Evolutionary conservation across 2,113 vertebrate species (phyloP), one percentile per base, ranked within the genome.

Genomic region (Beaufortia kweichowensis): DNA sequence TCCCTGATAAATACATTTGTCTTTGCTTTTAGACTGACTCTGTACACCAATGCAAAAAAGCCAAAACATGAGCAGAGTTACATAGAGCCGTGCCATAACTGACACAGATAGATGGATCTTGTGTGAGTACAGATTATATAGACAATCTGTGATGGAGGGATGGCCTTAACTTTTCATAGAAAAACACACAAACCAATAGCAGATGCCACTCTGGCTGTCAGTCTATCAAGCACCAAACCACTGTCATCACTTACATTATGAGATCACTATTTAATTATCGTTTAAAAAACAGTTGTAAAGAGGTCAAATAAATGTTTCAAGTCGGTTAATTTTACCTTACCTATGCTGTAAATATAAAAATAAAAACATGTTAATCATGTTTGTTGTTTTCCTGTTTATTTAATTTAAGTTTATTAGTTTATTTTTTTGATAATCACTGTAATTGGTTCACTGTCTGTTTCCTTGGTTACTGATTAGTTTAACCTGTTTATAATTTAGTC

Each of bases 1-100:
- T 41, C 90, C 91, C 57, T 84, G 77, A 77, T 88, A 90, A 60
- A 81, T 46, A 68, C 91, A 92, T 14, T 17, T 64, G 55, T 84
- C 59, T 15, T 73, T 60, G 63, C 59, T 56, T 75, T 64, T 48
- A 35, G 43, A 24, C 33, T 68, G 56, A 56, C 26, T 41, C 17
- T 56, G n/a, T 31, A 79, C 61, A 60, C 56, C 33, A 8, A 12
- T 53, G 11, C 19, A 39, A 3, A 50, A 41, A 43, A 90, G n/a
- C n/a, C 67, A 78, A 7, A 87, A 12, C 23, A 60, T n/a, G n/a
- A 87, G 28, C 39, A 85, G 46, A 39, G 62, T 48, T 75, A 35
- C 31, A 8, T 46, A 24, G 8, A 73, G 2, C 19, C 79, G 39
- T 29, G 74, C 65, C 87, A 90, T 91, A 31, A 17, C 39, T 69